Percentiles rank a stretch among this genome's conserved stretches.
Evolutionary conservation across 2,113 vertebrate species (phyloP).

Genomic region (Delphinapterus leucas): DNA sequence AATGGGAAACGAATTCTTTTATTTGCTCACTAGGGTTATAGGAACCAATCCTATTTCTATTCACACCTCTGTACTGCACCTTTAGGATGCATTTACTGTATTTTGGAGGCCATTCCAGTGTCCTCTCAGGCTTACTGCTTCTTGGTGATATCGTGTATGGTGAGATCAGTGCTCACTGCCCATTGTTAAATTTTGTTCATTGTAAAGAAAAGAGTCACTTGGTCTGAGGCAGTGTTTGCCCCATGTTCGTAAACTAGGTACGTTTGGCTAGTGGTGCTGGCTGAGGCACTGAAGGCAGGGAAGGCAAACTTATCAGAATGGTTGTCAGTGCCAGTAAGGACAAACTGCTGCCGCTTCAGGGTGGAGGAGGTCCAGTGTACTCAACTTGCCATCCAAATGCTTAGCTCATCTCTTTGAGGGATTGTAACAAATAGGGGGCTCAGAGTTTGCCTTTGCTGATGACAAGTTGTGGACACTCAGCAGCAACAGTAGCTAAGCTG

Average conservation of each 20-base stretch:
- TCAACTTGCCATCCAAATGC: not conserved
- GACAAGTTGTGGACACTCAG: not conserved
- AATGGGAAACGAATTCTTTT: not conserved
- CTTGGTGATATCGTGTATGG: not conserved
- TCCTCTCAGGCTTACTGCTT: not conserved
- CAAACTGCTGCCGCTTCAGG: not conserved
- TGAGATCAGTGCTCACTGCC: not conserved
- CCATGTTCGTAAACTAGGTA: not conserved
- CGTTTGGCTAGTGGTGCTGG: not conserved
- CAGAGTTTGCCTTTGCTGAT: not conserved
- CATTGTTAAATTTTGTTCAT: not conserved
- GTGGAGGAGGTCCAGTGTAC: not conserved
- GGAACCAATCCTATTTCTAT: not conserved
- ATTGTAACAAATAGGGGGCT: not conserved
- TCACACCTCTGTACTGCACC: not conserved
- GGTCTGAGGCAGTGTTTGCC: not conserved
- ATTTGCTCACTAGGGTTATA: not conserved
- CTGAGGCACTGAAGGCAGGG: not conserved
- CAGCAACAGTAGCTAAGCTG: not conserved
- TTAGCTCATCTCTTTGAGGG: not conserved
- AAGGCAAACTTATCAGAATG: not conserved
- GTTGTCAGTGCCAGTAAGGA: not conserved
- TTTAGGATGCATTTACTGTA: not conserved
- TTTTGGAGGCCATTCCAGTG: not conserved
- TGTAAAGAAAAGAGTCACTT: not conserved